Base-by-base conservation (phyloP, 2,888 invertebrate genomes). In the Eupithecia subumbrata region DNA sequence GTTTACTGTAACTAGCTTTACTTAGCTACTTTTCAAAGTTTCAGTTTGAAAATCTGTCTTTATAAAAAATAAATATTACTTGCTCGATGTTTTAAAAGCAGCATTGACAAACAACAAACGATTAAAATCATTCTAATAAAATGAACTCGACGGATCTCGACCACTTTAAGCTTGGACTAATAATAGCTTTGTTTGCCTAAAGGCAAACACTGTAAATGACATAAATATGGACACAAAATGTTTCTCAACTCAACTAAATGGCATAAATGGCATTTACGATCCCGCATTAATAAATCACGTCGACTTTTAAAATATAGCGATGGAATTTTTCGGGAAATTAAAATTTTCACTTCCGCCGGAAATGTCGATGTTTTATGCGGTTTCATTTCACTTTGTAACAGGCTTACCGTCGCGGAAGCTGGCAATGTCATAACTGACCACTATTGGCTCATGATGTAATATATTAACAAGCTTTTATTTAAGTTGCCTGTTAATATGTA, bases 201-300 rank as follows among this genome's bases (percentile, higher is more conserved):
- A 16, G n/a, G 73, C 68, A 30, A 48, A 69, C 72, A 71, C 76
- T 78, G 79, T 48, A 69, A 71, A 80, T 84, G 87, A 88, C 86
- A 86, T 82, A 84, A 86, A 82, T 79, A 80, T 82, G 81, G 79
- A 83, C 82, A 83, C 73, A 81, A 86, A 86, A 88, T 88, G 87
- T 87, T 84, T 86, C 86, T 84, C 89, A 86, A 88, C 84, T 86
- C 86, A 82, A 84, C 85, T 89, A 89, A 90, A 90, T 86, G 87
- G 80, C 85, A 87, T 90, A 90, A 90, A 91, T 88, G 87, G 85
- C 88, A 86, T 90, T 90, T 87, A 88, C 87, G 87, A 85, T 83
- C 84, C 84, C 83, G 88, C 88, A 90, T 88, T 88, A 91, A 92
- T 93, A 93, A 92, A 92, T 93, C 91, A 91, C 84, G 85, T 82